Percentiles rank a stretch among this genome's conserved stretches.
These are phyloP conservation scores for Siniperca knerii DNA, from an alignment of 2,113 vertebrate species.

Conservation along the genomic window DNA sequence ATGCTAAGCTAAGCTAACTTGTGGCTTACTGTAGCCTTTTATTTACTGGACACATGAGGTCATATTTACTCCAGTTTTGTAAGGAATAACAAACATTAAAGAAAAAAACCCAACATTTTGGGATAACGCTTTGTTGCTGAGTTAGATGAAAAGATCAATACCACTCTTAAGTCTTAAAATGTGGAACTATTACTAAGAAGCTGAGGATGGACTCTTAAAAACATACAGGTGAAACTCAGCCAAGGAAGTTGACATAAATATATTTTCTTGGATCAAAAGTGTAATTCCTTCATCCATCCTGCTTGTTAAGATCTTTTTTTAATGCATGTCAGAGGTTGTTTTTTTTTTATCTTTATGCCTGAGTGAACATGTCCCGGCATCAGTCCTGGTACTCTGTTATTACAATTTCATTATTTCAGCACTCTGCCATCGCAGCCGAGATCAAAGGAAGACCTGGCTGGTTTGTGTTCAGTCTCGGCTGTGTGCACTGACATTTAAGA, in stretches of 20 bases:
- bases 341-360: conserved; percentile 52
- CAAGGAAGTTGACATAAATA: neutral
- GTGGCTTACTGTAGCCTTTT: neutral
- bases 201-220: neutral
- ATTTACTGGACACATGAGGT: neutral
- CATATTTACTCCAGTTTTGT: neutral
- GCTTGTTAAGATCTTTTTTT: conserved; percentile 40
- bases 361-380: conserved; percentile 67
- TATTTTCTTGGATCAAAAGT: conserved; percentile 20
- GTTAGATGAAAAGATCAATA: neutral
- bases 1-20: neutral
- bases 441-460: conserved; percentile 78
- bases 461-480: conserved; percentile 63
- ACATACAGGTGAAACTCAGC: conserved; percentile 5
- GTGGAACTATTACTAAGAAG: neutral
- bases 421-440: conserved; percentile 53
- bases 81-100: neutral
- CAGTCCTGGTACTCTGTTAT: conserved; percentile 65
- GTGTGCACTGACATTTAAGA: conserved; percentile 71
- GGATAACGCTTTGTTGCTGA: neutral
- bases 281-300: conserved; percentile 33
- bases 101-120: neutral
- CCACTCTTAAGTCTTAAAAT: neutral
- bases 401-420: conserved; percentile 77
- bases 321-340: neutral